These are phyloP conservation scores for Chaetops frenatus DNA, from an alignment of 2,113 vertebrate genomes.

Conservation along the genomic window DNA sequence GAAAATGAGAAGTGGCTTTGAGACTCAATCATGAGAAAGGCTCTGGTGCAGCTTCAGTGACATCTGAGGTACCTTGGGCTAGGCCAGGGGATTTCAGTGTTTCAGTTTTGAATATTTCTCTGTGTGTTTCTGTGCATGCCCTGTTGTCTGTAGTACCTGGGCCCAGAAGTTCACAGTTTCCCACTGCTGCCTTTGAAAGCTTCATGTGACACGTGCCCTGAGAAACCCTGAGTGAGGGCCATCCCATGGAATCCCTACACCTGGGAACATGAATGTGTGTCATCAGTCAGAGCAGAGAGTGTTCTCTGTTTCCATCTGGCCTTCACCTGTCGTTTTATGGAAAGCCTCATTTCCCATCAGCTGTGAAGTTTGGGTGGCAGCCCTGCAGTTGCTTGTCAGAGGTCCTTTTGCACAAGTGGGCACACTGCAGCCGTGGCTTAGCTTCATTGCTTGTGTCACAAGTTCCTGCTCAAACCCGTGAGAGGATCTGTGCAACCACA, in stretches of 20 bases:
- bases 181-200: background rate
- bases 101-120: background rate
- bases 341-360: background rate
- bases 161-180: background rate
- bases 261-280: background rate
- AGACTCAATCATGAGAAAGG: background rate
- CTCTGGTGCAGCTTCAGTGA: background rate
- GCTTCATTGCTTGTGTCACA: rapidly evolving
- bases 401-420: background rate
- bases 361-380: background rate
- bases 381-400: background rate
- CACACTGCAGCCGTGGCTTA: background rate
- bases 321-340: background rate
- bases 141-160: background rate
- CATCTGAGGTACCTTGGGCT: background rate
- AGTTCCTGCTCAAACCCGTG: background rate
- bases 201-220: background rate
- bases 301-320: background rate
- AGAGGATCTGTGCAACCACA: background rate
- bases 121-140: background rate
- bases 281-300: background rate
- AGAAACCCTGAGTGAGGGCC: background rate
- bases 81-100: background rate
- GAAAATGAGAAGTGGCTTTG: background rate
- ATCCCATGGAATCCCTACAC: rapidly evolving